Evolutionary conservation across 2,888 invertebrate genomes (phyloP).

Genomic region (Apeira syringaria): DNA sequence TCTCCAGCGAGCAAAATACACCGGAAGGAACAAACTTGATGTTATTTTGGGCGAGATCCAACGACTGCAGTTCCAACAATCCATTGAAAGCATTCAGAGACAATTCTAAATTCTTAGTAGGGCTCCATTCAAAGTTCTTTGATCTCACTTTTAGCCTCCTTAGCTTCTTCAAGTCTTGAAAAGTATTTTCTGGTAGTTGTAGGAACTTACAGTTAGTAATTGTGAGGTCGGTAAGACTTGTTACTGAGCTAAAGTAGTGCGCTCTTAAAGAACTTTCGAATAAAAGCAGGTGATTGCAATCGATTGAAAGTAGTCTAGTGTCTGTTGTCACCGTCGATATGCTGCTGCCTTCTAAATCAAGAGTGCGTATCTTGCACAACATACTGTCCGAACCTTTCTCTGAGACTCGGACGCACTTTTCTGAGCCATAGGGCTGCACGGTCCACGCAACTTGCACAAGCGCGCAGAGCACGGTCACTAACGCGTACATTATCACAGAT

Average conservation of each 20-base stretch:
- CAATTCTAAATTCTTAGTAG: conserved; percentile 89
- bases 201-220: conserved; percentile 92
- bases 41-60: conserved; percentile 93
- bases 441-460: conserved; percentile 81
- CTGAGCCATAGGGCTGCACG: conserved; percentile 79
- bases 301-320: conserved; percentile 88
- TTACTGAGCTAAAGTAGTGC: conserved; percentile 88
- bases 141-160: conserved; percentile 91
- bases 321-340: conserved; percentile 85
- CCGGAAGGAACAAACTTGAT: conserved; percentile 91
- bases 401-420: conserved; percentile 73
- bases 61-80: conserved; percentile 89
- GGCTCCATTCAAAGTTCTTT: conserved; percentile 91
- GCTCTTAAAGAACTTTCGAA: conserved; percentile 90
- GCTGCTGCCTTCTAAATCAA: conserved; percentile 87
- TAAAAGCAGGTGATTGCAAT: conserved; percentile 90
- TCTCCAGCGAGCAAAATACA: conserved; percentile 90
- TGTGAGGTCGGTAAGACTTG: conserved; percentile 89
- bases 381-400: conserved; percentile 79
- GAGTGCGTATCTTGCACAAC: conserved; percentile 87
- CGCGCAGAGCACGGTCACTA: conserved; percentile 75
- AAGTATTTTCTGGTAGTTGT: conserved; percentile 89
- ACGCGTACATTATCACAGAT: conserved; percentile 80
- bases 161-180: conserved; percentile 91
- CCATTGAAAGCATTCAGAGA: conserved; percentile 88